A percentile compares a stretch with the other conserved stretches of the same genome.
Conservation (phyloP, 2,113 vertebrate species). For the Prinia subflava region DNA sequence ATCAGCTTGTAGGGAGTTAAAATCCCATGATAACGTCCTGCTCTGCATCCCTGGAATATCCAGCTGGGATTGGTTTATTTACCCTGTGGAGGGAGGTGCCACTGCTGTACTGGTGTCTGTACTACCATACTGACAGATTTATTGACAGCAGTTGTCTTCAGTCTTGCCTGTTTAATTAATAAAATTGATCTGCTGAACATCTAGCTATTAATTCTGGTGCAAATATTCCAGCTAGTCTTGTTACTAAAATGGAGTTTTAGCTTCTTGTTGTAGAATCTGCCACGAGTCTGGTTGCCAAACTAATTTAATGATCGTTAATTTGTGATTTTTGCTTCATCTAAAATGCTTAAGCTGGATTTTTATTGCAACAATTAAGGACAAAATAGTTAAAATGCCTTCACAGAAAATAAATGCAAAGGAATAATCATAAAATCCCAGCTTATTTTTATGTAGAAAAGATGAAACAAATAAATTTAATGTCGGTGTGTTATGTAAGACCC, state of each 20-base stretch:
- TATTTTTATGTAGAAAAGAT: background rate
- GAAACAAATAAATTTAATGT: background rate
- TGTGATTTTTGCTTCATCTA: background rate
- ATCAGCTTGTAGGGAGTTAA: background rate
- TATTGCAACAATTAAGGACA: background rate
- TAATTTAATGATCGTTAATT: background rate
- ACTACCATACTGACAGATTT: background rate
- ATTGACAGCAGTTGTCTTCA: slow-evolving; percentile 2
- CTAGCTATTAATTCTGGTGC: background rate
- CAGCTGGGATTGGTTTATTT: background rate
- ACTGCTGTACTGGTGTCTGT: background rate
- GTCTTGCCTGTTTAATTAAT: slow-evolving; percentile 18
- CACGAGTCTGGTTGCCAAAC: background rate
- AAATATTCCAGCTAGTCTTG: background rate
- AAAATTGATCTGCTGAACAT: slow-evolving; percentile 3
- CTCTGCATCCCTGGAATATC: background rate
- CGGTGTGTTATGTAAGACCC: background rate
- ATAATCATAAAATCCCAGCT: background rate
- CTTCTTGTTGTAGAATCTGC: background rate
- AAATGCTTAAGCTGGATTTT: background rate
- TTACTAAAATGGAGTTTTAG: background rate
- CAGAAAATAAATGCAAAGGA: background rate
- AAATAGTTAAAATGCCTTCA: background rate
- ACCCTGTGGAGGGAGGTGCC: background rate
- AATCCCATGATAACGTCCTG: background rate